Percentiles rank a stretch among this genome's conserved stretches.
Evolutionary conservation across 2,113 vertebrate species (phyloP).

Genomic region (Rhinolophus ferrumequinum): DNA sequence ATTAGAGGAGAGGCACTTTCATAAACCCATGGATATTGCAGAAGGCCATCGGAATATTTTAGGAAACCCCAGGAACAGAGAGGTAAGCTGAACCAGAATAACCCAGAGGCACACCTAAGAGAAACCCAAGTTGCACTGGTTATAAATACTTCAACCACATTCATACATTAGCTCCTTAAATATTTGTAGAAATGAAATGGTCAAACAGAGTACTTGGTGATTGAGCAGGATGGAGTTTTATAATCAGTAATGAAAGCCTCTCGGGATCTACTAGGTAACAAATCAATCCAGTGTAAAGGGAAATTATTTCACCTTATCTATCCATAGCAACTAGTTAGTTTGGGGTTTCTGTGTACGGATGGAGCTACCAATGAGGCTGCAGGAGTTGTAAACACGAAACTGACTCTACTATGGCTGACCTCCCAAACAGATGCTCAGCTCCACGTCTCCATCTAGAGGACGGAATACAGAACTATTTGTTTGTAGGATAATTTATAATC

Average conservation of each 20-base stretch:
- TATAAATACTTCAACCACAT: neutral
- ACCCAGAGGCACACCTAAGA: neutral
- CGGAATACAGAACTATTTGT: neutral
- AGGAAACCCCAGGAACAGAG: neutral
- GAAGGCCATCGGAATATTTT: neutral
- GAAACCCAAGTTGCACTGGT: neutral
- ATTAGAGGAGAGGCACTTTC: neutral
- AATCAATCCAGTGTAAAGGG: neutral
- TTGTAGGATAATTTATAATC: neutral
- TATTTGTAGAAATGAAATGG: neutral
- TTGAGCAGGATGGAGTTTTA: neutral
- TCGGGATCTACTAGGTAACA: neutral
- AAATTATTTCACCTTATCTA: neutral
- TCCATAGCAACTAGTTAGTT: neutral
- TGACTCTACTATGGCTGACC: neutral
- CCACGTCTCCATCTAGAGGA: conserved; percentile 71
- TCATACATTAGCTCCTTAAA: neutral
- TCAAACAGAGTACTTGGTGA: neutral
- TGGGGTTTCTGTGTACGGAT: neutral
- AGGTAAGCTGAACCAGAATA: neutral
- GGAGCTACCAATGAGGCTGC: neutral
- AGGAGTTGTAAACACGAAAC: neutral
- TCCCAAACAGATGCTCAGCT: neutral
- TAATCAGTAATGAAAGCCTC: neutral
- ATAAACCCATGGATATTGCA: neutral